Evolutionary conservation across 2,113 vertebrate genomes (phyloP).

Genomic region (Catagonus wagneri): DNA sequence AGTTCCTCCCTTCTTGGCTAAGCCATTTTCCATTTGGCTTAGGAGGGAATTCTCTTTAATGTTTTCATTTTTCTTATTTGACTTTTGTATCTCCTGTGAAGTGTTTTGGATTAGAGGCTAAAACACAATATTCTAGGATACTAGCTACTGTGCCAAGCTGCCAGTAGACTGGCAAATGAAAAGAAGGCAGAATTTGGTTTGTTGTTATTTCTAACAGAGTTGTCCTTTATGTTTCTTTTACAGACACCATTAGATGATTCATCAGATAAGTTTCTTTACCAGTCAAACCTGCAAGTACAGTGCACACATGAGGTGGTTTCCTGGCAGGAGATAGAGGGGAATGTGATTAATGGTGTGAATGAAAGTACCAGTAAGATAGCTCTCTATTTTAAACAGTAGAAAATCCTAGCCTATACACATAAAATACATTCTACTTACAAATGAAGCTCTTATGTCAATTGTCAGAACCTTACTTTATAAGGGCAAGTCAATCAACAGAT

Average conservation of each 20-base stretch:
- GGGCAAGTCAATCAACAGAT: not conserved
- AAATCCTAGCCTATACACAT: not conserved
- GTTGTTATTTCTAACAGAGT: not conserved
- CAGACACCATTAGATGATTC: not conserved
- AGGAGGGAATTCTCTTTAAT: not conserved
- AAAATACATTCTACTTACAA: slow-evolving; percentile 3
- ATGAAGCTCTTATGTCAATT: not conserved
- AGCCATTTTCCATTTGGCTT: slow-evolving; percentile 1
- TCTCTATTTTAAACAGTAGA: slow-evolving; percentile 49
- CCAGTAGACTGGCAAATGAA: not conserved
- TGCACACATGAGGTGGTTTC: not conserved
- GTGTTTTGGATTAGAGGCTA: slow-evolving; percentile 35
- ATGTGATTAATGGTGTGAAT: slow-evolving; percentile 6
- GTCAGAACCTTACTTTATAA: slow-evolving; percentile 40
- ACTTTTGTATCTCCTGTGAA: slow-evolving; percentile 34
- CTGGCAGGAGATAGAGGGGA: not conserved
- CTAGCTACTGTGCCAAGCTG: not conserved
- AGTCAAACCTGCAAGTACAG: not conserved
- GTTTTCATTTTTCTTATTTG: slow-evolving; percentile 52
- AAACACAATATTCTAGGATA: slow-evolving; percentile 32
- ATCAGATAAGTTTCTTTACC: slow-evolving; percentile 50
- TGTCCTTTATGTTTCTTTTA: slow-evolving; percentile 35
- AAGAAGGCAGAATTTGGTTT: not conserved
- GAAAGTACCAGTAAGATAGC: not conserved
- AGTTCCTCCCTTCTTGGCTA: not conserved